phyloP scores from a whole-genome alignment of 1,140 invertebrate species.

The Rhyzopertha dominica region DNA sequence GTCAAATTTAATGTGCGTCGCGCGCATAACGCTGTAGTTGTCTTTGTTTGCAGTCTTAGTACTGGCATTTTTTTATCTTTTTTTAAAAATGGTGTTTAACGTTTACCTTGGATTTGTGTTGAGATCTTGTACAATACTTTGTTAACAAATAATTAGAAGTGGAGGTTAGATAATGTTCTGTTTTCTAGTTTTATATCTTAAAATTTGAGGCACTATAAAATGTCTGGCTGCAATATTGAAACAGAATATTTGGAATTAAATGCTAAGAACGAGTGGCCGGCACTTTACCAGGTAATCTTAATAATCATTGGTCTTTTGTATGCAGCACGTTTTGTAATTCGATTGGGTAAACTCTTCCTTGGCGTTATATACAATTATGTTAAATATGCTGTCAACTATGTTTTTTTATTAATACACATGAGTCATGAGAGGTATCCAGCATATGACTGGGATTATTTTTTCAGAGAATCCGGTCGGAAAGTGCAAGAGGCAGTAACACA shows the following conservation, averaged over 20 bases:
- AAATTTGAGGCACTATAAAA: slow-evolving; percentile 29
- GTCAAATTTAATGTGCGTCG: no score
- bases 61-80: no score
- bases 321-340: no score
- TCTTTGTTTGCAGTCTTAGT: no score
- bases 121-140: slow-evolving; percentile 17
- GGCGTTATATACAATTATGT: no score
- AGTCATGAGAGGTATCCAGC: no score
- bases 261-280: slow-evolving; percentile 57
- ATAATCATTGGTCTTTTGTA: no score
- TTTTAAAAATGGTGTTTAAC: slow-evolving; percentile 28
- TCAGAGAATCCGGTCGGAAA: slow-evolving; percentile 59
- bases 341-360: no score
- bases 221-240: slow-evolving; percentile 56
- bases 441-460: no score
- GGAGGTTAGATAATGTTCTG: slow-evolving; percentile 14
- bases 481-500: slow-evolving; percentile 59
- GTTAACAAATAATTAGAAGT: slow-evolving; percentile 13
- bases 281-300: slow-evolving; percentile 63
- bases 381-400: no score
- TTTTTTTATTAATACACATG: no score
- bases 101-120: slow-evolving; percentile 19
- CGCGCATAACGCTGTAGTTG: no score
- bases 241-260: slow-evolving; percentile 63
- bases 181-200: slow-evolving; percentile 6